These are phyloP conservation scores for Sterrhoptilus dennistouni DNA, from an alignment of 2,113 vertebrate species.

Conservation along the genomic window DNA sequence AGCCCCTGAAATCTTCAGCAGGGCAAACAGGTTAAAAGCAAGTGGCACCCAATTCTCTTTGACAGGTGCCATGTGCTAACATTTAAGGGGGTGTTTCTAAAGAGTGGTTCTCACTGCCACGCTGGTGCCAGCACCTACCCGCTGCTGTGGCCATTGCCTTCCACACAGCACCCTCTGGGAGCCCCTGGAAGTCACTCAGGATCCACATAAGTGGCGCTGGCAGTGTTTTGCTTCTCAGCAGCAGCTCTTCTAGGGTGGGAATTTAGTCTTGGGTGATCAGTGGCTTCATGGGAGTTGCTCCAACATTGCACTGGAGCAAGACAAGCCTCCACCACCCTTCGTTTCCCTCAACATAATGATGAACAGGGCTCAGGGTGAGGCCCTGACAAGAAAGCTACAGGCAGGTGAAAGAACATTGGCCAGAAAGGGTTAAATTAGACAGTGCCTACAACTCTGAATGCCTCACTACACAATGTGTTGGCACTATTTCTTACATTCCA, in stretches of 20 bases:
- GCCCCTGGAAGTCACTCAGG: not conserved
- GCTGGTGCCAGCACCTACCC: not conserved
- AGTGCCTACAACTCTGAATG: conserved; percentile 36
- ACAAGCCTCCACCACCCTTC: not conserved
- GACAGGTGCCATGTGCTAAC: not conserved
- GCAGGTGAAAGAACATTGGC: not conserved
- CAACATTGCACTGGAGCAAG: not conserved
- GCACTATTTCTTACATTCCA: conserved; percentile 75
- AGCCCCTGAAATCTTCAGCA: not conserved
- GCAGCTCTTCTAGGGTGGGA: not conserved
- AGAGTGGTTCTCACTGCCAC: not conserved
- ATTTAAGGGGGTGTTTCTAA: not conserved
- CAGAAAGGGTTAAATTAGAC: conserved; percentile 23
- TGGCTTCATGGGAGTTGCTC: not conserved
- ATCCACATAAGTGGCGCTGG: not conserved
- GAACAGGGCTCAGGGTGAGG: not conserved
- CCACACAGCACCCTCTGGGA: not conserved
- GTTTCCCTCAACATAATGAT: not conserved
- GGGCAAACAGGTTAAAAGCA: conserved; percentile 31
- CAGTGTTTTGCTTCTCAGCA: not conserved
- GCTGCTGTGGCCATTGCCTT: not conserved
- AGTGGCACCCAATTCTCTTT: not conserved
- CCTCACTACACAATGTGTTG: conserved; percentile 58
- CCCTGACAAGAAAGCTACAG: conserved; percentile 7
- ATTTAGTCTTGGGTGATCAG: not conserved